Conservation (phyloP, 2,888 invertebrate genomes). For the Eueremaeus valkanovi region DNA sequence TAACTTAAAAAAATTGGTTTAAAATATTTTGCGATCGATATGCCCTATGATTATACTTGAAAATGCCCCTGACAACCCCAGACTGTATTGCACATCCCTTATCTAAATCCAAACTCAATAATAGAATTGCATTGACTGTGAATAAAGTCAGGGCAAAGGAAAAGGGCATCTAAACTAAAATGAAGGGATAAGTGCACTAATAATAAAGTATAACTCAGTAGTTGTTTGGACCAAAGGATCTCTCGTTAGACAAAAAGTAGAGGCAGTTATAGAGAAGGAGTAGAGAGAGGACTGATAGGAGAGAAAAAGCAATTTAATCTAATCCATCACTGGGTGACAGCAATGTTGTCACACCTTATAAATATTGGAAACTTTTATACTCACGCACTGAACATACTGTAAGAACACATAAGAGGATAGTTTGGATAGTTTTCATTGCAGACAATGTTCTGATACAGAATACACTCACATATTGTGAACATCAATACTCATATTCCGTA, state of each 20-base stretch:
- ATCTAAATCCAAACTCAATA: no score
- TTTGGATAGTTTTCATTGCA: not conserved
- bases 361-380: not conserved
- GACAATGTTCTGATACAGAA: not conserved
- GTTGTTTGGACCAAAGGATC: not conserved
- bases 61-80: no score
- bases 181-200: not conserved
- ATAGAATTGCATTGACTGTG: no score
- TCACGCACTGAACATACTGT: not conserved
- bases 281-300: not conserved
- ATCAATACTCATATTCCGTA: not conserved
- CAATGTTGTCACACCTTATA: constrained; percentile 16
- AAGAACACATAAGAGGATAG: not conserved
- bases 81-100: no score
- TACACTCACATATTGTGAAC: not conserved
- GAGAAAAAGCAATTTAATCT: not conserved
- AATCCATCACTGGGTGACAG: constrained; percentile 11
- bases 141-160: not conserved
- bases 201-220: not conserved
- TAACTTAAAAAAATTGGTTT: no score
- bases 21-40: no score
- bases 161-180: not conserved
- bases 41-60: no score
- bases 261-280: not conserved
- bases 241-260: not conserved